These are phyloP conservation scores for Eueides isabella DNA, from an alignment of 1,140 invertebrate species.

Conservation along the genomic window DNA sequence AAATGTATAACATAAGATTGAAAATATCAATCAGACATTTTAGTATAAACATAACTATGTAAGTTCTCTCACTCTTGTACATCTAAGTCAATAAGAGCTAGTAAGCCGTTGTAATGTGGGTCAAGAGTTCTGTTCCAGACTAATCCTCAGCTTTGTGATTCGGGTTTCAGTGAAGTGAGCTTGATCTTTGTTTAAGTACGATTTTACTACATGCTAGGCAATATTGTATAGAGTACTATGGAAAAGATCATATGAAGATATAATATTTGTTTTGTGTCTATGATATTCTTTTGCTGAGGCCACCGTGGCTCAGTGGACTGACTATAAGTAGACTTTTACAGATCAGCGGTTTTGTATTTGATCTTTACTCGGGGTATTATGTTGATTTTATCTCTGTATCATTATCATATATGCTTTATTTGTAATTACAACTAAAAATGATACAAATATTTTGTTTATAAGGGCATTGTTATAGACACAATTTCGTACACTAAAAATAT, in stretches of 20 bases:
- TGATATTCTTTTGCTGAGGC: too few species aligned
- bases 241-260: neutral
- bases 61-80: neutral
- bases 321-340: too few species aligned
- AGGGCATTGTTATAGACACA: neutral
- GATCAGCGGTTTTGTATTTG: too few species aligned
- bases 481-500: too few species aligned
- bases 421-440: too few species aligned
- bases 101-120: conserved; percentile 20
- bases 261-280: neutral
- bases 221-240: neutral
- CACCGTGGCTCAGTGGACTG: too few species aligned
- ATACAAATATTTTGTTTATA: neutral
- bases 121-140: conserved; percentile 19
- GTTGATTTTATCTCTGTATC: too few species aligned
- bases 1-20: too few species aligned
- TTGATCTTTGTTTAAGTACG: conserved; percentile 11
- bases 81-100: conserved; percentile 19
- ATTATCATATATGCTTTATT: too few species aligned
- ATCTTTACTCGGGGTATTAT: too few species aligned
- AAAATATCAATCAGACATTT: neutral
- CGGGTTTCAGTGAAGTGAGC: neutral
- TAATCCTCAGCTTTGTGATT: conserved; percentile 22
- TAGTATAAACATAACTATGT: neutral
- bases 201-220: neutral